Evolutionary conservation across 2,113 vertebrate genomes (phyloP), one percentile per base, ranked within the genome.

Genomic region (Gobiocypris rarus): DNA sequence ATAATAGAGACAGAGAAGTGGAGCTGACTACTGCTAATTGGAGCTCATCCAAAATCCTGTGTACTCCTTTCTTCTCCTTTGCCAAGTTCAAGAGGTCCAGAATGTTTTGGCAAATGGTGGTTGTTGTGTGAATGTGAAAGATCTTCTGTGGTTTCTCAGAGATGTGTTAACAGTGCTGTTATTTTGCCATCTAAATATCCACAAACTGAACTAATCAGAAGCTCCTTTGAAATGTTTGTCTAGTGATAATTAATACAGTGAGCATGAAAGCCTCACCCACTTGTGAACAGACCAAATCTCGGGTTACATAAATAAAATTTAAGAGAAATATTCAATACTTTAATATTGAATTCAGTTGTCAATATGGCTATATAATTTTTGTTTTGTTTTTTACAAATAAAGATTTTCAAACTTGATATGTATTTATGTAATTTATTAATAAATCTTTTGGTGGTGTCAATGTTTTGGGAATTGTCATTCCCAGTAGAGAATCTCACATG

Each of bases 1-100:
- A 45, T 45, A 73, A 73, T 24, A 73, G 69, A 45, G 41, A 71
- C 22, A 0, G 41, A 14, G 11, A 22, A 43, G 69, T 22, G 11
- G 69, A 3, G 69, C 22, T 43, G 69, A 73, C 41, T 26, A 43
- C 22, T 73, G 41, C 41, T 45, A 26, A 69, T 69, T 69, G 69
- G 69, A 45, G 69, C 41, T 45, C 69, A 73, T 73, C 69, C 69
- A 73, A 43, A 45, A 73, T 45, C 69, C 13, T 45, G 41, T 73
- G 69, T 73, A 22, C 19, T 43, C 10, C 38, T 73, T 73, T 73
- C 38, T 73, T 71, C n/a, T 24, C 11, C 3, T n/a, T 73, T 73
- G 41, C 9, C 10, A 24, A 73, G 69, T n/a, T 26, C 41, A 73
- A 45, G 41, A 73, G 41, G n/a, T 45, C 69, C 41, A 73, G 69